These are phyloP conservation scores for Gadus chalcogrammus DNA, from an alignment of 2,113 vertebrate species.

Conservation along the genomic window DNA sequence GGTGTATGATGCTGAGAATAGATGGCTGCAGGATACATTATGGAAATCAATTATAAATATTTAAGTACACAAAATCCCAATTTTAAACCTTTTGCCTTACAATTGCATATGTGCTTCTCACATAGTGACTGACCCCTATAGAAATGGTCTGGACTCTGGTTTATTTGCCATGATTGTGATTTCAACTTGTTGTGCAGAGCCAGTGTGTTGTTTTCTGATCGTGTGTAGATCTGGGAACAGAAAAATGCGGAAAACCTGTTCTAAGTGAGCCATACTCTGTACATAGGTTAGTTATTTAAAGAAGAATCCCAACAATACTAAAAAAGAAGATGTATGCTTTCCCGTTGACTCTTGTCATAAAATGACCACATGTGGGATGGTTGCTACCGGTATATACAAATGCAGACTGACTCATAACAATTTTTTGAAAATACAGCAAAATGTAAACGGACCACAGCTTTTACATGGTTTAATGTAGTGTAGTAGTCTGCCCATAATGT, in stretches of 20 bases:
- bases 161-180: neutral
- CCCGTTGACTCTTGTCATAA: conserved; percentile 65
- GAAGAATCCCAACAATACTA: conserved; percentile 46
- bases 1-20: conserved; percentile 19
- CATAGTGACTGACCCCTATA: conserved; percentile 13
- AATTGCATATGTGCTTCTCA: conserved; percentile 26
- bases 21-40: conserved; percentile 16
- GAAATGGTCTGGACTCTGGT: neutral
- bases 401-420: conserved; percentile 61
- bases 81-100: conserved; percentile 20
- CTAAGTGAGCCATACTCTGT: conserved; percentile 67
- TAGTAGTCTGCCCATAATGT: conserved; percentile 91
- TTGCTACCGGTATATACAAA: conserved; percentile 50
- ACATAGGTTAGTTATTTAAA: conserved; percentile 75
- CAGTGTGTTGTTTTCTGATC: conserved; percentile 19
- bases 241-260: conserved; percentile 63
- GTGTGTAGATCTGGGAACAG: conserved; percentile 36
- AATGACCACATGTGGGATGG: conserved; percentile 74
- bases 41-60: conserved; percentile 7
- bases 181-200: conserved; percentile 5
- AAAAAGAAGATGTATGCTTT: conserved; percentile 44
- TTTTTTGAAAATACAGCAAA: conserved; percentile 46
- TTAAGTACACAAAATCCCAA: conserved; percentile 28
- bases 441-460: conserved; percentile 62
- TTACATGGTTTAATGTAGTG: conserved; percentile 79